Percentiles rank a stretch among this genome's conserved stretches.
Evolutionary conservation across 2,888 invertebrate species (phyloP).

Genomic region (Drosophila ustulata): DNA sequence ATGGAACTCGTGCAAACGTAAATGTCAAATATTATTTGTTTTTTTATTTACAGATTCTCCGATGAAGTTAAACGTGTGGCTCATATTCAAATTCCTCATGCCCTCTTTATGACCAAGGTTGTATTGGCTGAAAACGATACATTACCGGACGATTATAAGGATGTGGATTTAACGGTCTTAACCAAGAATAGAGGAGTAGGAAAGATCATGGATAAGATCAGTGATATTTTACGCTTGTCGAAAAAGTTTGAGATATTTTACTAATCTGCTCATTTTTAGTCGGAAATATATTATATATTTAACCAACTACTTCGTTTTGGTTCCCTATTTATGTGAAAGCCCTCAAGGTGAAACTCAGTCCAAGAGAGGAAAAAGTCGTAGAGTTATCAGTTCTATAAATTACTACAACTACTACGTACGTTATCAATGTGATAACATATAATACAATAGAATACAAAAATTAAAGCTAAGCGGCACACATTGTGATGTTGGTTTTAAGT

Average conservation of each 20-base stretch:
- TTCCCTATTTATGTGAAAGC: neutral
- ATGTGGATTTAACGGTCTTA: constrained; percentile 84
- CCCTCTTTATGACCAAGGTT: constrained; percentile 86
- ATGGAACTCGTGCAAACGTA: neutral
- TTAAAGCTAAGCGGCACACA: neutral
- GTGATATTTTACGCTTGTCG: constrained; percentile 69
- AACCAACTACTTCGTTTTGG: neutral
- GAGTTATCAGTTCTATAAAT: constrained; percentile 6
- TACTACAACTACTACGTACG: neutral
- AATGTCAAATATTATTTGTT: neutral
- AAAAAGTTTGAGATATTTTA: constrained; percentile 77
- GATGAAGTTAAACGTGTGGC: constrained; percentile 85
- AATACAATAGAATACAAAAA: neutral
- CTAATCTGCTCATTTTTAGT: constrained; percentile 13
- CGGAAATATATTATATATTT: constrained; percentile 3
- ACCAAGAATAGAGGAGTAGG: constrained; percentile 66
- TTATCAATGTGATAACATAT: constrained; percentile 37
- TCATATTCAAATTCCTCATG: constrained; percentile 85
- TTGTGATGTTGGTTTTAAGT: neutral
- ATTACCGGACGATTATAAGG: constrained; percentile 85
- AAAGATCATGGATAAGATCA: constrained; percentile 59
- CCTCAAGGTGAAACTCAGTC: neutral
- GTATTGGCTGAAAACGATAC: constrained; percentile 85
- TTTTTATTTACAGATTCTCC: constrained; percentile 69
- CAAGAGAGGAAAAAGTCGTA: neutral